Conservation (phyloP, 2,113 vertebrate genomes). For the Cathartes aura region DNA sequence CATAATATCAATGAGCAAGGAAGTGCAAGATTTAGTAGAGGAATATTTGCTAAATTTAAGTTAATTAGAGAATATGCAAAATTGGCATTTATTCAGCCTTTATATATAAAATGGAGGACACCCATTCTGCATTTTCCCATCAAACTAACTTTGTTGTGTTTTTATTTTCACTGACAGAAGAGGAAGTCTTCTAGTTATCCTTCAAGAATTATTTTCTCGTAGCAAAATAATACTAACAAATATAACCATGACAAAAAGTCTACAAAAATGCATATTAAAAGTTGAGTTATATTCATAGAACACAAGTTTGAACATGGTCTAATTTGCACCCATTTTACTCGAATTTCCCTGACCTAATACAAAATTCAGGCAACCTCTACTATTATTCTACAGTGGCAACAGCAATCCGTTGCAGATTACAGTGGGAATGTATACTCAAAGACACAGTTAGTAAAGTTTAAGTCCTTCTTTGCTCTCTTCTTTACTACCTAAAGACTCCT, state of each 20-base stretch:
- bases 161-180: background rate
- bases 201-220: background rate
- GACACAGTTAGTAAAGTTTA: background rate
- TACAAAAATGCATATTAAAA: background rate
- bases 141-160: background rate
- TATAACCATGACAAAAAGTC: background rate
- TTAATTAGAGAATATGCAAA: background rate
- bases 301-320: background rate
- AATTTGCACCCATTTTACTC: background rate
- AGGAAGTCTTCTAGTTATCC: background rate
- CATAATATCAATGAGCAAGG: background rate
- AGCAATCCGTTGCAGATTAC: background rate
- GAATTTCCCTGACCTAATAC: background rate
- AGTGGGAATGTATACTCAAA: background rate
- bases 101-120: background rate
- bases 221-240: background rate
- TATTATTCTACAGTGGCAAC: background rate
- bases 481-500: background rate
- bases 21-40: background rate
- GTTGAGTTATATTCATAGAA: background rate
- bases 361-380: background rate
- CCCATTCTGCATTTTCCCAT: background rate
- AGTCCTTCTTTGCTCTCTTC: background rate
- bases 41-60: background rate
- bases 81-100: background rate